Evolutionary conservation across 2,113 vertebrate genomes (phyloP), one percentile per base, ranked within the genome.

Genomic region (Psittacara wagleri): DNA sequence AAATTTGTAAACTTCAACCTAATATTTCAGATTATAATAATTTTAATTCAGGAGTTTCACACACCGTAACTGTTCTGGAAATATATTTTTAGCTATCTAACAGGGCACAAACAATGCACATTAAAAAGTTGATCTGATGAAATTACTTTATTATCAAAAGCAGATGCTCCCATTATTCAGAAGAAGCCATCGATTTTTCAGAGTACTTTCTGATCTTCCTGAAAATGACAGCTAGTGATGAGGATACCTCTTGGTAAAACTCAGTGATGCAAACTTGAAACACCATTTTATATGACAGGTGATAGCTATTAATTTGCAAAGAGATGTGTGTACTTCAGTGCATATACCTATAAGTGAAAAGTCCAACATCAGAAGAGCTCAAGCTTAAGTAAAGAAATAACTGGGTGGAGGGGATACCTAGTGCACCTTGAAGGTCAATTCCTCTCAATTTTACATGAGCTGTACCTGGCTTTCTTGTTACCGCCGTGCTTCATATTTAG

Each of bases 211-310:
- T 81, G 66, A 70, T 75, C 52, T 81, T 96, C 78, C 85, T 54
- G 90, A 97, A 92, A 94, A 83, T 76, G 86, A 75, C 90, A 91
- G 51, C 70, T 85, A 94, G 78, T 62, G 57, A 87, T 62, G 80
- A 94, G 86, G 86, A 96, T 95, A 91, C 43, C 77, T 90, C 90
- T 87, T 46, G 67, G 63, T 93, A 90, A 79, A 95, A 96, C 79
- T 55, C 86, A 86, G 61, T 18, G 43, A 87, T 83, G 59, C 62
- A 83, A 92, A 93, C 92, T 85, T 83, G 83, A 94, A 95, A 80
- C 41, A 81, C 39, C 54, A 55, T 90, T 96, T 94, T 86, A 69
- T 37, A 68, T 91, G 94, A 95, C 46, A 89, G 77, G 96, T 93
- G 77, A 93, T 90, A 85, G 49, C 83, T 88, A 95, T 95, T 95